Evolutionary conservation across 1,140 invertebrate species (phyloP).

Genomic region (Diachasmimorpha longicaudata): DNA sequence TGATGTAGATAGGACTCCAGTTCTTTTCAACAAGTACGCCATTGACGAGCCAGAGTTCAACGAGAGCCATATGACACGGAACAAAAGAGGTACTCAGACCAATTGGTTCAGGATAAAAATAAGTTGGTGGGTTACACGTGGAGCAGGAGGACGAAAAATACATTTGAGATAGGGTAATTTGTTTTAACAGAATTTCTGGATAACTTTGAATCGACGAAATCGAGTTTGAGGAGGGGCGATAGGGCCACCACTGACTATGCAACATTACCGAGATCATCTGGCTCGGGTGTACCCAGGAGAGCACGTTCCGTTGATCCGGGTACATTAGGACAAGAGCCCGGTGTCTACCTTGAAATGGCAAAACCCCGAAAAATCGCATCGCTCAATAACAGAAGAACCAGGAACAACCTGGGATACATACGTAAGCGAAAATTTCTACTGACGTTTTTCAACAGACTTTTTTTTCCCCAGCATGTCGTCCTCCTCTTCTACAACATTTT

Average conservation of each 20-base stretch:
- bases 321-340: constrained; percentile 33
- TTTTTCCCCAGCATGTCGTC: too few species aligned
- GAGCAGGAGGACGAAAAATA: neutral
- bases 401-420: constrained; percentile 41
- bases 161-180: neutral
- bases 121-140: neutral
- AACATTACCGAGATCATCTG: constrained; percentile 6
- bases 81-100: neutral
- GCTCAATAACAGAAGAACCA: constrained; percentile 33
- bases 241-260: neutral
- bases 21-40: constrained; percentile 77
- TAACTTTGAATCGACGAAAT: neutral
- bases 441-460: neutral
- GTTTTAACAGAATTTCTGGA: constrained; percentile 8
- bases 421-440: constrained; percentile 37
- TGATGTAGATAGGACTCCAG: constrained; percentile 64
- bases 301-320: constrained; percentile 45
- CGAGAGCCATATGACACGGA: constrained; percentile 35
- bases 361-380: constrained; percentile 33
- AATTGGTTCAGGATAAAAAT: neutral
- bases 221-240: neutral
- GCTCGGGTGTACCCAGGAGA: constrained; percentile 39
- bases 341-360: constrained; percentile 44
- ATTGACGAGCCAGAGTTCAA: constrained; percentile 65
- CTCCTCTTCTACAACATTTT: too few species aligned